Base-by-base conservation (phyloP, 2,113 vertebrate genomes). In the Mastomys coucha region DNA sequence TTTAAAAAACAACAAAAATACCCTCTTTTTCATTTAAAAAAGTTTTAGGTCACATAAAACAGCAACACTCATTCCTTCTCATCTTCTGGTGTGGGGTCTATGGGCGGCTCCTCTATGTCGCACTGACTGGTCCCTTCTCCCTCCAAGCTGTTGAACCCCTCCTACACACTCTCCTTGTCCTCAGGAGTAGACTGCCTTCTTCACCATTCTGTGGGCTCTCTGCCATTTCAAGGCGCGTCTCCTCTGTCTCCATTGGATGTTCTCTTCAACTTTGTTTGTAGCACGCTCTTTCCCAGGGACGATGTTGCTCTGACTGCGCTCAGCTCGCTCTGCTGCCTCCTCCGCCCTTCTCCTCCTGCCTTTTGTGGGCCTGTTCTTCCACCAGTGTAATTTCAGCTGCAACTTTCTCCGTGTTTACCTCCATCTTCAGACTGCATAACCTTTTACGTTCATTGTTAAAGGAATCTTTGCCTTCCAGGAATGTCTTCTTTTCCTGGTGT, bases 371-470 rank as follows among this genome's bases (percentile, higher is more conserved):
- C 6, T 99, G 99, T 36, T 99, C 99, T 93, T 99, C 99, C 0
- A 99, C 99, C 0, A 99, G 99, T 0, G 99, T 99, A 89, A 99
- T 99, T 97, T 99, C 99, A 11, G 99, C 99, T 0, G 99, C 99
- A 16, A 99, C 99, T 98, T 99, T 99, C 97, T 99, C 99, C 99
- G 99, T 99, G 96, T 99, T 99, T 98, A 99, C 99, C 98, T 99
- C 99, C 26, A 99, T 99, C 98, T 99, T 99, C 98, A 99, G 98
- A 89, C 99, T 98, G 96, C 99, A 99, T 88, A 99, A 98, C 99
- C 65, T 33, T 67, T 69, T 14, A 31, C 14, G 65, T 69, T 69
- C 65, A 33, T 33, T 33, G 65, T 69, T 33, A 33, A 33, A 69
- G 65, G 28, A 33, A 11, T 14, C 65, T 14, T 12, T 33, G 5